Percentiles rank a stretch among this genome's conserved stretches.
These are phyloP conservation scores for Saimiri boliviensis DNA, from an alignment of 2,113 vertebrate genomes.

Conservation along the genomic window DNA sequence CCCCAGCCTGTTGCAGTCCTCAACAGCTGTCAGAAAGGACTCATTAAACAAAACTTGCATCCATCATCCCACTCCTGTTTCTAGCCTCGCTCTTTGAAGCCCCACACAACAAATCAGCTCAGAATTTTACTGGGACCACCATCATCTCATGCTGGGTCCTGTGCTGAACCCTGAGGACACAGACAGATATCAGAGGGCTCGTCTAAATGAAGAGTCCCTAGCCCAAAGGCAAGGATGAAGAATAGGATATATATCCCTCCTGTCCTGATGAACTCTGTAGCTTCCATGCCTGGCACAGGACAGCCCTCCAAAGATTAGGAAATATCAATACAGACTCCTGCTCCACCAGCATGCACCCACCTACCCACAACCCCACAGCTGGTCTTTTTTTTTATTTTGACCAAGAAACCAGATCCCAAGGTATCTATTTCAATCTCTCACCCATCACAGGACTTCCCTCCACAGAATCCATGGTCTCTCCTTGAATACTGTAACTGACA, in stretches of 20 bases:
- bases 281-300: background rate
- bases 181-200: background rate
- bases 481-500: constrained; percentile 47
- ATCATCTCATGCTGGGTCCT: background rate
- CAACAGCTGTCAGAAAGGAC: background rate
- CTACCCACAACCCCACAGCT: background rate
- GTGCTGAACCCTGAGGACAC: background rate
- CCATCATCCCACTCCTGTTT: background rate
- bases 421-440: constrained; percentile 57
- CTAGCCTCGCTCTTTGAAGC: background rate
- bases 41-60: background rate
- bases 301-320: background rate
- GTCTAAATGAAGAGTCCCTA: background rate
- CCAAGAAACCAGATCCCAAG: background rate
- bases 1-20: background rate
- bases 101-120: constrained; percentile 13
- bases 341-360: background rate
- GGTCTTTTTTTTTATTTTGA: background rate
- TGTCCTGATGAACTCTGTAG: background rate
- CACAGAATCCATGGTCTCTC: constrained; percentile 60
- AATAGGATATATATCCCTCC: background rate
- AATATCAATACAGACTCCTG: background rate
- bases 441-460: constrained; percentile 59
- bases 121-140: background rate
- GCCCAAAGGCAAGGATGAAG: background rate